These are phyloP conservation scores for Agrypnus murinus DNA, from an alignment of 2,888 invertebrate genomes.

Conservation along the genomic window DNA sequence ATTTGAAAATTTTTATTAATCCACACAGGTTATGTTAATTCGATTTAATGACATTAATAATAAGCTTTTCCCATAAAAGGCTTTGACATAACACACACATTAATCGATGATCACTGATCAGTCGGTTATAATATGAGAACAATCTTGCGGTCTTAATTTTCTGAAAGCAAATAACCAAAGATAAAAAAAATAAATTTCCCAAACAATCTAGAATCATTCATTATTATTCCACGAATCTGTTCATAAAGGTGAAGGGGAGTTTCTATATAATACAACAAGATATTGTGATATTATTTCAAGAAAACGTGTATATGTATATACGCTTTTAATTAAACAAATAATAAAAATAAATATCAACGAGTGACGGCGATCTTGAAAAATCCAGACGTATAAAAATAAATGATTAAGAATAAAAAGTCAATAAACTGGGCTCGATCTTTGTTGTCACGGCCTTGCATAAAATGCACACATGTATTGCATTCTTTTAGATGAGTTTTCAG, in stretches of 20 bases:
- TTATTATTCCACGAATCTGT: background rate
- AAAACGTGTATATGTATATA: constrained; percentile 19
- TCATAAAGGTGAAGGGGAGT: constrained; percentile 36
- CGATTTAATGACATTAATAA: too few species aligned
- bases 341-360: constrained; percentile 52
- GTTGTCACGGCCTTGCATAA: constrained; percentile 56
- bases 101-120: too few species aligned
- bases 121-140: too few species aligned
- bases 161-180: too few species aligned
- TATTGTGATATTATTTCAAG: too few species aligned
- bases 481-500: constrained; percentile 5
- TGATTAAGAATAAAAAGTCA: constrained; percentile 58
- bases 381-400: constrained; percentile 59
- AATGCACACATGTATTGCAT: constrained; percentile 32
- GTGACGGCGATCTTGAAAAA: constrained; percentile 58
- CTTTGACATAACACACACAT: too few species aligned
- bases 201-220: constrained; percentile 3
- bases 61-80: too few species aligned
- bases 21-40: too few species aligned
- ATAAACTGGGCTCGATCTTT: constrained; percentile 56
- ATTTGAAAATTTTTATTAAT: too few species aligned
- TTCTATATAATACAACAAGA: too few species aligned
- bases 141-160: too few species aligned
- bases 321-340: constrained; percentile 45
- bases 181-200: background rate